These are phyloP conservation scores for human (Homo sapiens) DNA, from an alignment of 2,113 vertebrate genomes.

Conservation along the genomic window GRCh38 chrX:7432501-7433000, in stretches of 20 bases:
- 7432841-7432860: background rate
- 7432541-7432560: background rate
- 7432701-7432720: background rate
- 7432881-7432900: background rate
- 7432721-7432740: background rate
- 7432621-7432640: rapidly evolving
- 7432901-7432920: background rate
- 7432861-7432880: background rate
- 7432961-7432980: background rate
- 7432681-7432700: background rate
- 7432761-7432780: background rate
- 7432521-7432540: background rate
- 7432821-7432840: background rate
- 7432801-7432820: background rate
- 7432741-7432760: background rate
- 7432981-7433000: too few species aligned
- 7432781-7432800: background rate
- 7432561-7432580: rapidly evolving
- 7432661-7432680: background rate
- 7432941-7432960: background rate
- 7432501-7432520: background rate
- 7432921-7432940: background rate
- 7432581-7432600: background rate
- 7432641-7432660: rapidly evolving
- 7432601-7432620: background rate